Evolutionary conservation across 2,797 vertebrate genomes (phyloP).

Genomic region (Eulemur coronatus): DNA sequence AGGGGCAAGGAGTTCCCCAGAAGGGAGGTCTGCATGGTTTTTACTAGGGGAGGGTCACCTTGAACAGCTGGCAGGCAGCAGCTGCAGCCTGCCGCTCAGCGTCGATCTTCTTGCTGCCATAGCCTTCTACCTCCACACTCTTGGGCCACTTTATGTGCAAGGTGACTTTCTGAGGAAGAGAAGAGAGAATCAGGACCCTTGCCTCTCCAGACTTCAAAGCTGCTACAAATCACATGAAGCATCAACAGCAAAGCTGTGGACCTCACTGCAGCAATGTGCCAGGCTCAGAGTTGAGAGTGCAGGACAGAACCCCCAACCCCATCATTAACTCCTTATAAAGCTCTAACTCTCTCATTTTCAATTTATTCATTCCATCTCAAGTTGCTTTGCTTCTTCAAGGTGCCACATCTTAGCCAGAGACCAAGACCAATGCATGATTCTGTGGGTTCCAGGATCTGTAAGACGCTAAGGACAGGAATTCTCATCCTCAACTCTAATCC

Average conservation of each 20-base stretch:
- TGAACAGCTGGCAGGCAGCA: slow-evolving; percentile 93
- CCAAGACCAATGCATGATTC: background rate
- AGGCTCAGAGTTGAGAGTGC: background rate
- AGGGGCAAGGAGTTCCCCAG: background rate
- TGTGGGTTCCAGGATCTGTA: background rate
- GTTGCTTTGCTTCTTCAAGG: background rate
- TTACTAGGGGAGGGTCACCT: slow-evolving; percentile 81
- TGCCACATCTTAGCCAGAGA: background rate
- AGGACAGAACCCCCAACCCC: background rate
- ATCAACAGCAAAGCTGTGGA: background rate
- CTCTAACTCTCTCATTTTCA: background rate
- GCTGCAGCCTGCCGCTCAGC: slow-evolving; percentile 95
- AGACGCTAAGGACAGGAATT: background rate
- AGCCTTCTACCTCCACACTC: slow-evolving; percentile 93
- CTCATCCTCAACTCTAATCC: background rate
- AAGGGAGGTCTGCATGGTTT: background rate
- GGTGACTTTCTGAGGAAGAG: slow-evolving; percentile 89
- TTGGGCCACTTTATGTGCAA: slow-evolving; percentile 93
- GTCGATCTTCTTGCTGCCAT: slow-evolving; percentile 90
- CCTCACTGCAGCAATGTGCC: background rate
- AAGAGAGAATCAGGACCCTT: slow-evolving; percentile 24
- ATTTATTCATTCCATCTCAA: background rate
- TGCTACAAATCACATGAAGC: background rate
- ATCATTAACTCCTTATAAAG: background rate
- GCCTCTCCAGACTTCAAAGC: background rate